phyloP scores from a whole-genome alignment of 2,113 vertebrate species.

The Oryzias melastigma region DNA sequence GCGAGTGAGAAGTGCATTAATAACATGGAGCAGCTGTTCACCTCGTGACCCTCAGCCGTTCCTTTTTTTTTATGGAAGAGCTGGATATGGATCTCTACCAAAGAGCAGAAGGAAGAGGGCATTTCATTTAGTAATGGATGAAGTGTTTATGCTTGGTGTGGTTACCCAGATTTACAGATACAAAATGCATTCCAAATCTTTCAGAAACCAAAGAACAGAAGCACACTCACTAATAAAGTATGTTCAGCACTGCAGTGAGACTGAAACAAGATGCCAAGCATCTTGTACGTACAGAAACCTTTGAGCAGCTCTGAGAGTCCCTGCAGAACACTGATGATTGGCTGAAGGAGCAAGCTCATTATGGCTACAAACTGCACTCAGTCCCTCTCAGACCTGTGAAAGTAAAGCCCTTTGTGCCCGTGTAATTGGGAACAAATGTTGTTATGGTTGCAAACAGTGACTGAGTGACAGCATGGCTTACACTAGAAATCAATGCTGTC shows the following conservation, averaged over 20 bases:
- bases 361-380: conserved; percentile 20
- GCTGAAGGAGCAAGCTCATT: conserved; percentile 36
- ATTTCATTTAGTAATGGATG: conserved; percentile 2
- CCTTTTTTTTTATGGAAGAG: conserved; percentile 21
- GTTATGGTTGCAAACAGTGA: conserved; percentile 47
- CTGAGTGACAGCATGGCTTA: conserved; percentile 46
- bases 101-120: conserved; percentile 13
- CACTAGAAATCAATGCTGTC: conserved; percentile 47
- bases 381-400: conserved; percentile 37
- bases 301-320: conserved; percentile 37
- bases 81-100: conserved; percentile 23
- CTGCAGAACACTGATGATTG: conserved; percentile 23
- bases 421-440: conserved; percentile 56
- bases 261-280: conserved; percentile 10
- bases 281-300: conserved; percentile 11
- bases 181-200: background rate
- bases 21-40: conserved; percentile 27
- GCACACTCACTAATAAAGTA: background rate
- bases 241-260: background rate
- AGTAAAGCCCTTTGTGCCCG: conserved; percentile 26
- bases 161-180: conserved; percentile 1
- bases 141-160: conserved; percentile 22
- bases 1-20: conserved; percentile 50
- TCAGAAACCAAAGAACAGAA: conserved; percentile 7
- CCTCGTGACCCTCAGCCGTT: conserved; percentile 16